Conservation (phyloP, 2,113 vertebrate genomes). For the Pseudorasbora parva region DNA sequence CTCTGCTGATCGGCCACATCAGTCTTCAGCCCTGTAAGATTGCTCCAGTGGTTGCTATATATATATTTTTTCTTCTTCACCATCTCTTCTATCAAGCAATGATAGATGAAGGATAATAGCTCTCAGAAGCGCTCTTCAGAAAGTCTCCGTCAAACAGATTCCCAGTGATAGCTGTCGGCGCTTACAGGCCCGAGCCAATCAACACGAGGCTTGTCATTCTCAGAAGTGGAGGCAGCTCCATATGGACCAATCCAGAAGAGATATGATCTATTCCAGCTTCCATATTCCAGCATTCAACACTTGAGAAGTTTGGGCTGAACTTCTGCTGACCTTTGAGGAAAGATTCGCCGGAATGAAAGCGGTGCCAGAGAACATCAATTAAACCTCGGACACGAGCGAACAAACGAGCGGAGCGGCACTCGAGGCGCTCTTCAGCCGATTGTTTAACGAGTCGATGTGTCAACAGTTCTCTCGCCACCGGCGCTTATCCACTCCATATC, state of each 20-base stretch:
- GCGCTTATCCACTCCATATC: constrained; percentile 55
- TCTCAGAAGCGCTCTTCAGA: constrained; percentile 29
- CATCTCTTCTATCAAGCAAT: constrained; percentile 38
- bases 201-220: constrained; percentile 13
- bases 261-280: neutral
- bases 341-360: neutral
- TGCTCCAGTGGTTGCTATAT: constrained; percentile 51
- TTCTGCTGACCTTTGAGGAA: constrained; percentile 29
- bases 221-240: neutral
- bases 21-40: constrained; percentile 66
- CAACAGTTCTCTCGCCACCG: constrained; percentile 58
- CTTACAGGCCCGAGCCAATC: constrained; percentile 11
- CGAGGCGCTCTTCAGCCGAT: constrained; percentile 56
- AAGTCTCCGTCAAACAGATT: constrained; percentile 57
- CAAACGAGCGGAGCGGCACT: constrained; percentile 46
- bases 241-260: neutral
- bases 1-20: constrained; percentile 58
- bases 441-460: constrained; percentile 57
- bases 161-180: constrained; percentile 48
- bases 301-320: constrained; percentile 29
- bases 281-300: neutral
- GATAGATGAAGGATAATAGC: constrained; percentile 47
- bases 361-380: constrained; percentile 41
- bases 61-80: neutral
- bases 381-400: constrained; percentile 36